Base-by-base conservation (phyloP, 2,113 vertebrate genomes). In the Corythoichthys haematopterus region DNA sequence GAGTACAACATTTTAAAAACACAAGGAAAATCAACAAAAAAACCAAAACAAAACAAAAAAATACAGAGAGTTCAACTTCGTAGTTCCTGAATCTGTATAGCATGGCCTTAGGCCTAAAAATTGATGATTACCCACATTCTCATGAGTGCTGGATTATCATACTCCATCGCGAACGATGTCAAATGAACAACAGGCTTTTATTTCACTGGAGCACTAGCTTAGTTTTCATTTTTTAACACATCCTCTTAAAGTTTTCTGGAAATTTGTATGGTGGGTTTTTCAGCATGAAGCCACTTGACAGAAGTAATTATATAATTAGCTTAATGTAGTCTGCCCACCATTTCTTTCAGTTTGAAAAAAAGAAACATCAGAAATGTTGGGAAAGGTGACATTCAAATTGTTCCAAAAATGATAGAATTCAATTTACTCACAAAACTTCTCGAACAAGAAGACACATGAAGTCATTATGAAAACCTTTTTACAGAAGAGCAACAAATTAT, bases 401-500 rank as follows among this genome's bases (percentile, higher is more conserved):
- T 43, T 56, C 57, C 59, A 53, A 11, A 43, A 57, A 64, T 64
- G 2, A 64, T 13, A 56, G 38, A 12, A 55, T 79, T 65, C 71
- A 52, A 55, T 71, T 43, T 70, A 28, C 55, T 74, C 52, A 66
- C 65, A 66, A 55, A 71, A 36, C 48, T 57, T 60, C 1, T 48
- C 62, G 33, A 79, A 79, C 46, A 79, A 62, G 59, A 63, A 16
- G 64, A 77, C 36, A 46, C n/a, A 55, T 70, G 11, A 70, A 76
- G 71, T 73, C 38, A 71, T 74, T 65, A 64, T 58, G 20, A 58
- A 46, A 70, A 62, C 47, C 66, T 81, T 63, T 74, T 80, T 59
- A 70, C 51, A 45, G 78, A 56, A 51, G 52, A 68, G 66, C 64
- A 56, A 74, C 20, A 28, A 28, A 28, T 28, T 28, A 28, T 28